Conservation (phyloP, 2,113 vertebrate genomes). For the Poeciliopsis retropinna region DNA sequence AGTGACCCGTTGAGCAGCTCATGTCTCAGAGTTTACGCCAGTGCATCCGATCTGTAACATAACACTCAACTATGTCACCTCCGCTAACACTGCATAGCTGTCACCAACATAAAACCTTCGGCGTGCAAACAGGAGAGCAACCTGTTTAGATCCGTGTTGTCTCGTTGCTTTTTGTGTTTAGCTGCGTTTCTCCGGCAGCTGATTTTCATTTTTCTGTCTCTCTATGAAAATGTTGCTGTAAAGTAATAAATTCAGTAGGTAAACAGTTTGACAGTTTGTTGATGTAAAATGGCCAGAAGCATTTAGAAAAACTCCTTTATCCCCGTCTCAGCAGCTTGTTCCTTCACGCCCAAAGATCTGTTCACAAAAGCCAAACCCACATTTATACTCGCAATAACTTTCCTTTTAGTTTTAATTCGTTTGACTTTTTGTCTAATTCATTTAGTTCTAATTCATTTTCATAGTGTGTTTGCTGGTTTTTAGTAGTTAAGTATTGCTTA, state of each 20-base stretch:
- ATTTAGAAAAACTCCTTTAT: conserved; percentile 31
- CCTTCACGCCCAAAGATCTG: conserved; percentile 28
- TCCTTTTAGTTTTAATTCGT: too few species aligned
- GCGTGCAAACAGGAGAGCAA: not conserved
- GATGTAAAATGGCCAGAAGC: conserved; percentile 12
- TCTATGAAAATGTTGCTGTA: conserved; percentile 1
- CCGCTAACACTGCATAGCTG: conserved; percentile 75
- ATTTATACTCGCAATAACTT: not conserved
- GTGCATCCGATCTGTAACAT: conserved; percentile 53
- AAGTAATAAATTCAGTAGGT: conserved; percentile 4
- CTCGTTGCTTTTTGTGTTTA: not conserved
- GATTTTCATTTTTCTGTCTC: not conserved
- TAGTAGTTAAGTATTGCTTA: too few species aligned
- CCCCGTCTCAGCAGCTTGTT: conserved; percentile 23
- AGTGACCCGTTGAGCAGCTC: conserved; percentile 1
- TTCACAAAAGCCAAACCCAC: conserved; percentile 21
- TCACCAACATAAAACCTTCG: conserved; percentile 57
- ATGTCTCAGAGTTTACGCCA: conserved; percentile 1
- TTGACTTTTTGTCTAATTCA: too few species aligned
- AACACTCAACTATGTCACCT: conserved; percentile 66
- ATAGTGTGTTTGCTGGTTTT: too few species aligned
- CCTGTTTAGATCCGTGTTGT: not conserved
- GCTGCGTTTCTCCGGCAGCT: conserved; percentile 1
- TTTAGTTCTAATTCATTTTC: too few species aligned
- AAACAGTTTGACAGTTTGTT: conserved; percentile 1